Evolutionary conservation across 2,113 vertebrate species (phyloP).

Genomic region (Aphyosemion australe): DNA sequence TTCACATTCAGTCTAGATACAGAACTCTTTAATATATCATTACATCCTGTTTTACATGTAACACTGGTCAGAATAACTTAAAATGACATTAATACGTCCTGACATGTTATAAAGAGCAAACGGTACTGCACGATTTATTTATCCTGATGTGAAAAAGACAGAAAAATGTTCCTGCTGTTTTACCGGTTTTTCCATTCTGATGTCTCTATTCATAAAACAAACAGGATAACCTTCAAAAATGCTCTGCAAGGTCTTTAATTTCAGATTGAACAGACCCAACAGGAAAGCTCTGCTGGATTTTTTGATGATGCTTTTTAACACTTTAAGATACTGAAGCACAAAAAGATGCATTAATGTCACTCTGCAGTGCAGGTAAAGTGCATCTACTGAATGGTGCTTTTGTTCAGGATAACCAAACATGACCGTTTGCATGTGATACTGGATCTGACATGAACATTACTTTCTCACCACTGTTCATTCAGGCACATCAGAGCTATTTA

Average conservation of each 20-base stretch:
- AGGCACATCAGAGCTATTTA: neutral
- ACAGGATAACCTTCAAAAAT: too few relatives aligned
- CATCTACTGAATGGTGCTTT: neutral
- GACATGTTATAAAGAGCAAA: neutral
- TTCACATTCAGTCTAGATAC: neutral
- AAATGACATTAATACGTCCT: neutral
- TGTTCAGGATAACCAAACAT: neutral
- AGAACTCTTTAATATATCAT: neutral
- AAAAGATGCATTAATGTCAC: neutral
- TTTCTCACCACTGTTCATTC: neutral
- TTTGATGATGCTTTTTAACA: too few relatives aligned
- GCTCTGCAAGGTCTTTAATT: neutral
- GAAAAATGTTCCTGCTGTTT: too few relatives aligned
- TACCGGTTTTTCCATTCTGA: neutral
- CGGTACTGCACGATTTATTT: neutral
- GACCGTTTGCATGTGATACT: neutral
- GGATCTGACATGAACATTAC: neutral
- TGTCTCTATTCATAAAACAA: neutral
- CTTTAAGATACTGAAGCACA: too few relatives aligned
- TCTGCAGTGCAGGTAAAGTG: neutral
- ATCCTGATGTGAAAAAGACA: too few relatives aligned
- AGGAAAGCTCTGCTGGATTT: neutral
- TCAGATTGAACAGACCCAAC: neutral
- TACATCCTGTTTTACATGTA: constrained; percentile 1
- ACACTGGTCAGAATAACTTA: neutral